Conservation (phyloP, 2,888 invertebrate genomes). For the Ectemnius cavifrons region DNA sequence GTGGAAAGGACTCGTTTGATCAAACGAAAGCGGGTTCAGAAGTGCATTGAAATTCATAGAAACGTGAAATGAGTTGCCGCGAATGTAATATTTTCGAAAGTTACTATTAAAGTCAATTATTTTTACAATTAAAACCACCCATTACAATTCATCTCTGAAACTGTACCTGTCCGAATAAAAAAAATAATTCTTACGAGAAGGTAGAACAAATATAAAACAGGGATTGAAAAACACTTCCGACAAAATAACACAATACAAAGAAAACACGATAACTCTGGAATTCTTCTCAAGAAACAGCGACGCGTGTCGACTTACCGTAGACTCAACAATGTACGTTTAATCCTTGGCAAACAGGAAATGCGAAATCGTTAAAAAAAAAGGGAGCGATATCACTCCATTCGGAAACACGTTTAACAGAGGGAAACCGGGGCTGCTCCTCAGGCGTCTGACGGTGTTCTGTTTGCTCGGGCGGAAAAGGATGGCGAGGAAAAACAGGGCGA, state of each 20-base stretch:
- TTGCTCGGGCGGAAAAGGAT: neutral
- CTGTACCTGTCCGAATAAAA: too few relatives aligned
- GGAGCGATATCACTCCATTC: constrained; percentile 1
- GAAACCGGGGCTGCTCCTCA: neutral
- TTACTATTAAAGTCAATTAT: too few relatives aligned
- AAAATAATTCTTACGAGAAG: too few relatives aligned
- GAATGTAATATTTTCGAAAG: too few relatives aligned
- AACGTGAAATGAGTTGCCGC: constrained; percentile 14
- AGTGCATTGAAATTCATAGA: constrained; percentile 20
- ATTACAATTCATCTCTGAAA: too few relatives aligned
- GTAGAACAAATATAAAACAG: too few relatives aligned
- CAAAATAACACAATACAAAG: too few relatives aligned
- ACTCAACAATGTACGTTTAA: neutral
- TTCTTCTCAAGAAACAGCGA: too few relatives aligned
- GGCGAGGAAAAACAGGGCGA: neutral
- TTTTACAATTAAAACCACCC: too few relatives aligned
- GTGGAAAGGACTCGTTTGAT: too few relatives aligned
- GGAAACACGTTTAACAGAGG: neutral
- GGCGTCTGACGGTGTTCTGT: neutral
- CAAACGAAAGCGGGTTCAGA: neutral
- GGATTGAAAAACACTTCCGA: too few relatives aligned
- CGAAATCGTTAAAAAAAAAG: neutral
- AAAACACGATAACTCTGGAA: too few relatives aligned
- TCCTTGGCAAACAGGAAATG: neutral
- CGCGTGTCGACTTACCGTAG: neutral